Evolutionary conservation across 1,140 invertebrate genomes (phyloP).

Genomic region (Bicyclus anynana): DNA sequence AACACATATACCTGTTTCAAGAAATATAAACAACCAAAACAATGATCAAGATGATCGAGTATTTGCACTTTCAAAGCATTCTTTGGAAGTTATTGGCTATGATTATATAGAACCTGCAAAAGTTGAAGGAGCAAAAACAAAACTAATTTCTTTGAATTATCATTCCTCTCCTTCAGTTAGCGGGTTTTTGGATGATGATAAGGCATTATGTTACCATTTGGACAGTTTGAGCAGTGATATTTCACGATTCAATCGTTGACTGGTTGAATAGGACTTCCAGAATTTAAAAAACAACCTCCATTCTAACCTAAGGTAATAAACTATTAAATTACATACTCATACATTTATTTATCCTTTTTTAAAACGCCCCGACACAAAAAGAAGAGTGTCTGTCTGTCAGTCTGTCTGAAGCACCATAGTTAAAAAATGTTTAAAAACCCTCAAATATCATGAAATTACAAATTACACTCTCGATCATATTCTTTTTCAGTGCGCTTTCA

Average conservation of each 20-base stretch:
- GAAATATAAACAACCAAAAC: background rate
- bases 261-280: too few species aligned
- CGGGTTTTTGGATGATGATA: background rate
- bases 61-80: constrained; percentile 23
- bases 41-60: background rate
- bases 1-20: background rate
- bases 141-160: background rate
- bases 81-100: constrained; percentile 37
- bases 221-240: background rate
- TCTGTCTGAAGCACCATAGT: too few species aligned
- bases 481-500: too few species aligned
- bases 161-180: background rate
- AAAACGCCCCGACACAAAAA: too few species aligned
- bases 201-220: background rate
- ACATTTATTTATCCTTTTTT: too few species aligned
- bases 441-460: too few species aligned
- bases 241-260: background rate
- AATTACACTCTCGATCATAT: too few species aligned
- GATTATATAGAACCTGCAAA: constrained; percentile 28
- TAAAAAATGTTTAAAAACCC: too few species aligned
- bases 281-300: too few species aligned
- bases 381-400: too few species aligned
- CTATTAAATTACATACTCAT: too few species aligned
- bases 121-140: background rate
- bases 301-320: too few species aligned